A percentile compares a stretch with the other conserved stretches of the same genome.
Evolutionary conservation across 2,113 vertebrate species (phyloP).

Genomic region (Epinephelus moara): DNA sequence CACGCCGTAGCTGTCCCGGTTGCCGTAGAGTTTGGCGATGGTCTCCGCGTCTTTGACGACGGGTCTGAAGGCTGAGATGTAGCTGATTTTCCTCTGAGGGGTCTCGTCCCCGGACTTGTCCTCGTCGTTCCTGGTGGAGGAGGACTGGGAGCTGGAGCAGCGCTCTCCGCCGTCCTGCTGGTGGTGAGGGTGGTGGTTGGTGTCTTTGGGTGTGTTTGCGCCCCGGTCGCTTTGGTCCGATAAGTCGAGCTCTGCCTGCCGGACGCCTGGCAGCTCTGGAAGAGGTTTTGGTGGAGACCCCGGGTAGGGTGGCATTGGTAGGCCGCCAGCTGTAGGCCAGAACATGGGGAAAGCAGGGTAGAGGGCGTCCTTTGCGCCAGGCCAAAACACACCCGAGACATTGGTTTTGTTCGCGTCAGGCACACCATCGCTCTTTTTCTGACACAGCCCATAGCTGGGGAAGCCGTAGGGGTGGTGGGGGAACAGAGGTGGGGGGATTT

Average conservation of each 20-base stretch:
- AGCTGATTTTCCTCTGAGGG: constrained; percentile 89
- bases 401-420: constrained; percentile 78
- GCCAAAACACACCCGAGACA: constrained; percentile 83
- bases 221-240: constrained; percentile 84
- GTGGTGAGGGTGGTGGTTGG: constrained; percentile 51
- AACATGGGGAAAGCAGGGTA: constrained; percentile 95
- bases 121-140: constrained; percentile 83
- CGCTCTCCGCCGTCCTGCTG: constrained; percentile 82
- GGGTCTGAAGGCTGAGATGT: constrained; percentile 95
- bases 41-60: constrained; percentile 95
- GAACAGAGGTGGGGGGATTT: constrained; percentile 93
- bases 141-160: constrained; percentile 85
- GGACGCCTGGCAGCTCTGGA: constrained; percentile 83
- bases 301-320: constrained; percentile 89
- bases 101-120: constrained; percentile 89
- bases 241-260: constrained; percentile 80
- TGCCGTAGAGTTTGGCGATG: constrained; percentile 95
- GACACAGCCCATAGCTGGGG: constrained; percentile 94
- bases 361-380: constrained; percentile 85
- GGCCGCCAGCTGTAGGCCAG: constrained; percentile 91
- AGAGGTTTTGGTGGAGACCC: constrained; percentile 87
- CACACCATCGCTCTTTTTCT: constrained; percentile 90
- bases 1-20: constrained; percentile 86
- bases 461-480: constrained; percentile 92
- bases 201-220: constrained; percentile 86